Evolutionary conservation across 2,888 invertebrate genomes (phyloP), one percentile per base, ranked within the genome.

Genomic region (Choristoneura rosaceana): DNA sequence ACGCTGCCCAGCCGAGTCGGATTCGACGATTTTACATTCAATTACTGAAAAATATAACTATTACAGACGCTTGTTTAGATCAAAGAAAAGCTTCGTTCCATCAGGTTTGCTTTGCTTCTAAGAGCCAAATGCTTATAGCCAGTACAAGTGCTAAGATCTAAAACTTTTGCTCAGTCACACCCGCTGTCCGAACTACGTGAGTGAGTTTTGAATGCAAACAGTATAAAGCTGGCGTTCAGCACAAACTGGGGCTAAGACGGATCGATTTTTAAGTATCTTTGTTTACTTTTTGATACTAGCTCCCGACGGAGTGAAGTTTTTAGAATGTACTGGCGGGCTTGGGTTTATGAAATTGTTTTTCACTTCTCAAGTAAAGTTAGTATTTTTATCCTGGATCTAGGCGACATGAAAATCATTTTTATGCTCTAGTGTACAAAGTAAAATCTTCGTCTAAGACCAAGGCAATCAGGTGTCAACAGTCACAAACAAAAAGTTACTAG

Each of bases 91-190:
- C 43, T 45, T 2, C 14, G 45, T 4, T 45, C 45, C 14, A 0
- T 14, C 45, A 3, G 14, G 45, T 14, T 45, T 45, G 14, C 4
- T 4, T 45, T 45, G 14, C 45, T 45, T 14, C 14, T 15, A 3
- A 50, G 3, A 15, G 12, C 15, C 15, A 50, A 15, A 50, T 15
- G 15, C 15, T 10, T 12, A 10, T 17, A 47, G 14, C 10, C 70
- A 38, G 25, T 55, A 38, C n/a, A 45, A 55, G 61, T 43, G 14
- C 58, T 68, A 71, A 71, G 71, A 68, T 63, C 55, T 58, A 17
- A 33, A 71, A 63, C 58, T 71, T 71, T 68, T 68, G 67, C 62
- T 58, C 61, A 47, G 71, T 67, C 71, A 71, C 71, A 71, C 67
- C 71, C 67, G 58, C 67, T 68, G 71, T 33, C 67, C 58, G 14